Conservation (phyloP, 2,797 vertebrate species). For the Coreius guichenoti region DNA sequence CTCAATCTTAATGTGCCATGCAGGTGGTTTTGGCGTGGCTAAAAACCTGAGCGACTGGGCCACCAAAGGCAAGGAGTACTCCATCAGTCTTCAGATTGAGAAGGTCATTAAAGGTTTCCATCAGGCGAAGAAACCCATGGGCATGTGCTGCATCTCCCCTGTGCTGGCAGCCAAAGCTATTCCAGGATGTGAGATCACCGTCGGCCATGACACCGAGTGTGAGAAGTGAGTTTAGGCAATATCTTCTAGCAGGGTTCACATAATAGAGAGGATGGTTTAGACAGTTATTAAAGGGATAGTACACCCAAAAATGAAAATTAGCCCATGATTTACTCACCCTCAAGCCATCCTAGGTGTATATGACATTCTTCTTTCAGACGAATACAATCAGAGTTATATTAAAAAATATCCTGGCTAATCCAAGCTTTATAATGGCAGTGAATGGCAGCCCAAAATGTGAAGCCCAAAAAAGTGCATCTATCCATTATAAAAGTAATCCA, state of each 20-base stretch:
- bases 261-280: not conserved
- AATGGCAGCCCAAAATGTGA: too few species aligned
- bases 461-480: too few species aligned
- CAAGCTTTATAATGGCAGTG: too few species aligned
- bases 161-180: slow-evolving; percentile 88
- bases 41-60: slow-evolving; percentile 92
- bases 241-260: not conserved
- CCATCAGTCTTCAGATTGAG: slow-evolving; percentile 80
- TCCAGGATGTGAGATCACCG: slow-evolving; percentile 88
- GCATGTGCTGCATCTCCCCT: slow-evolving; percentile 91
- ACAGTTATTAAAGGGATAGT: not conserved
- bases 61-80: slow-evolving; percentile 88
- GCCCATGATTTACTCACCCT: too few species aligned
- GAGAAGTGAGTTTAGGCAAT: slow-evolving; percentile 65
- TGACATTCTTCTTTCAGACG: too few species aligned
- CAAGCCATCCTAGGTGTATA: too few species aligned
- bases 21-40: slow-evolving; percentile 89
- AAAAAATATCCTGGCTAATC: too few species aligned
- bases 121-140: slow-evolving; percentile 87
- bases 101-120: slow-evolving; percentile 87
- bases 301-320: too few species aligned
- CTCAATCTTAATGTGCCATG: not conserved
- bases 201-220: slow-evolving; percentile 88
- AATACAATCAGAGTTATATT: too few species aligned
- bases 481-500: too few species aligned